Base-by-base conservation (phyloP, 1,140 invertebrate species). In the Plutomurus gul region DNA sequence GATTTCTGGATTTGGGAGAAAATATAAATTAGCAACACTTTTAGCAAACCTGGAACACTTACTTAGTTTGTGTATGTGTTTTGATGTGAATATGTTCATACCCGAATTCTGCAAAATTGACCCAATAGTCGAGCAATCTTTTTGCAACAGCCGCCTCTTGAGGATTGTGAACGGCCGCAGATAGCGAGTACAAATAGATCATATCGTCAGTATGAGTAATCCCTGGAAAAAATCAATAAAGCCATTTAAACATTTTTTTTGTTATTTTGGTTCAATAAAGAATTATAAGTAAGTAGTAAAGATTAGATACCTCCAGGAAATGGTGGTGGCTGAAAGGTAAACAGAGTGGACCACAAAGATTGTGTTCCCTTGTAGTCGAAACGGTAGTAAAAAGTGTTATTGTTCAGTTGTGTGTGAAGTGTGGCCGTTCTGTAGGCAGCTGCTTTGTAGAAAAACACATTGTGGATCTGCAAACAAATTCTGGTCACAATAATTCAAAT, bases 21-120 rank as follows among this genome's bases (percentile, higher is more conserved):
- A 39, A 71, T 16, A 18, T 36, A 5, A 22, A 37, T 7, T 71
- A 7, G 10, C 51, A 16, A 65, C 11, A 65, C 3, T 36, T 25
- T 27, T 1, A 30, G n/a, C n/a, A n/a, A n/a, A n/a, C n/a, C n/a
- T n/a, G n/a, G n/a, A 43, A 43, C 7, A 43, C 7, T 43, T 43
- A 43, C 7, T 8, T n/a, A n/a, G n/a, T n/a, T n/a, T n/a, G n/a
- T n/a, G n/a, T 49, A 3, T 7, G n/a, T 11, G 13, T 22, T 4
- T 16, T 33, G 1, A 65, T 10, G 8, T 18, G 11, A 11, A 25
- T 3, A 11, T 30, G 6, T 65, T 3, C n/a, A 22, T 77, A 83
- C 82, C 82, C 82, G 27, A 46, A 76, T 37, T 36, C 78, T 1
- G 81, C 81, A 65, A 83, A 82, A 65, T 81, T 83, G 5, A 78